Evolutionary conservation across 2,888 invertebrate species (phyloP).

Genomic region (Diloba caeruleocephala): DNA sequence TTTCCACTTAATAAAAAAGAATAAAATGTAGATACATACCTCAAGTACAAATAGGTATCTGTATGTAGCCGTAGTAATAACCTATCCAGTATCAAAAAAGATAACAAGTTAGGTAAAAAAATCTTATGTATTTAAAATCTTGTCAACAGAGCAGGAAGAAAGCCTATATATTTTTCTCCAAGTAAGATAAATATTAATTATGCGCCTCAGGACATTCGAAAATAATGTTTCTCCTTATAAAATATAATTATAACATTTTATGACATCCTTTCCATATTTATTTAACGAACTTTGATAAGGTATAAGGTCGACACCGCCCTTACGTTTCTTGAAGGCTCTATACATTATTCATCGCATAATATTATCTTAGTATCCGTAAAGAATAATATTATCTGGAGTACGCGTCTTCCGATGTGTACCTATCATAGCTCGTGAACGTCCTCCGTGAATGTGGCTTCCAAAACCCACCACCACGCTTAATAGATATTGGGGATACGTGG

Average conservation of each 20-base stretch:
- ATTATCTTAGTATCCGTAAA: slow-evolving; percentile 28
- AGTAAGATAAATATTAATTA: slow-evolving; percentile 1
- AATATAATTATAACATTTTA: slow-evolving; percentile 26
- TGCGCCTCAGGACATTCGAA: slow-evolving; percentile 1
- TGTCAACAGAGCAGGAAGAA: neutral
- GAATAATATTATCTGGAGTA: slow-evolving; percentile 13
- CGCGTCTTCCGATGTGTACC: neutral
- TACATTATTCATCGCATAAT: slow-evolving; percentile 49
- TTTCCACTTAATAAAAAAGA: too few relatives aligned
- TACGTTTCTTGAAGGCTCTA: slow-evolving; percentile 8
- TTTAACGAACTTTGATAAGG: slow-evolving; percentile 5
- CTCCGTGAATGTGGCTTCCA: too few relatives aligned
- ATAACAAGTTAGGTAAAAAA: too few relatives aligned
- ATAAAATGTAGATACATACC: too few relatives aligned
- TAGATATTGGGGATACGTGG: too few relatives aligned
- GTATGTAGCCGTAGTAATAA: too few relatives aligned
- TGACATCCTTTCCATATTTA: slow-evolving; percentile 14
- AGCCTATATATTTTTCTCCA: neutral
- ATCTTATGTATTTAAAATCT: too few relatives aligned
- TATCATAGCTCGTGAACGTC: too few relatives aligned
- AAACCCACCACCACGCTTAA: too few relatives aligned
- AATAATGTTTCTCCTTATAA: slow-evolving; percentile 2
- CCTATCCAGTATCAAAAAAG: too few relatives aligned
- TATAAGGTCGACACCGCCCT: slow-evolving; percentile 14
- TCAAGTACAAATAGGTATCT: too few relatives aligned